Percentiles rank a stretch among this genome's conserved stretches.
These are phyloP conservation scores for Emydocephalus ijimae DNA, from an alignment of 2,113 vertebrate species.

Conservation along the genomic window DNA sequence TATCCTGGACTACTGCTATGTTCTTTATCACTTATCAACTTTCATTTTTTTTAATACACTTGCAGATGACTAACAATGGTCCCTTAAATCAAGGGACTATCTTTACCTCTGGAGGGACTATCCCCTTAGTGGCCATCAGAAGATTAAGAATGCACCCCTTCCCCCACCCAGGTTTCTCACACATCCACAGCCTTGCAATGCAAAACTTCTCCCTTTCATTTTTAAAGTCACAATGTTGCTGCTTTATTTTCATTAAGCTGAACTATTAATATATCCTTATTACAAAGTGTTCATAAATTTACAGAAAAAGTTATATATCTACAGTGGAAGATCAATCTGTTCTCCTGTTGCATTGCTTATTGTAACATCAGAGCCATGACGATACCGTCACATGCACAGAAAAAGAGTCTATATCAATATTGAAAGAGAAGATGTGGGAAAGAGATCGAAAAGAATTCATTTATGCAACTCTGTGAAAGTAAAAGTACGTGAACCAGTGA, in stretches of 20 bases:
- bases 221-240: not conserved
- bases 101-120: too few species aligned
- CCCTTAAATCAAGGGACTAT: not conserved
- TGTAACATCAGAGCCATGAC: not conserved
- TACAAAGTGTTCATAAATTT: not conserved
- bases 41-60: not conserved
- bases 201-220: not conserved
- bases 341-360: not conserved
- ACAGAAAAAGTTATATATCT: not conserved
- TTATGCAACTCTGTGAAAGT: not conserved
- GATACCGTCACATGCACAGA: not conserved
- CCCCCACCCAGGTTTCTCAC: not conserved
- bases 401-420: not conserved
- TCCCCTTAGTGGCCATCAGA: not conserved
- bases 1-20: not conserved
- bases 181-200: not conserved
- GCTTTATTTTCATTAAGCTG: not conserved
- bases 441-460: not conserved
- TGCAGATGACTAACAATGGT: not conserved
- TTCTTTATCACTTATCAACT: not conserved
- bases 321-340: not conserved
- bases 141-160: not conserved
- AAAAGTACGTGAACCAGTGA: not conserved
- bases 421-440: not conserved
- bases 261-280: not conserved